phyloP scores from a whole-genome alignment of 2,113 vertebrate genomes.

The Noturus placidus region DNA sequence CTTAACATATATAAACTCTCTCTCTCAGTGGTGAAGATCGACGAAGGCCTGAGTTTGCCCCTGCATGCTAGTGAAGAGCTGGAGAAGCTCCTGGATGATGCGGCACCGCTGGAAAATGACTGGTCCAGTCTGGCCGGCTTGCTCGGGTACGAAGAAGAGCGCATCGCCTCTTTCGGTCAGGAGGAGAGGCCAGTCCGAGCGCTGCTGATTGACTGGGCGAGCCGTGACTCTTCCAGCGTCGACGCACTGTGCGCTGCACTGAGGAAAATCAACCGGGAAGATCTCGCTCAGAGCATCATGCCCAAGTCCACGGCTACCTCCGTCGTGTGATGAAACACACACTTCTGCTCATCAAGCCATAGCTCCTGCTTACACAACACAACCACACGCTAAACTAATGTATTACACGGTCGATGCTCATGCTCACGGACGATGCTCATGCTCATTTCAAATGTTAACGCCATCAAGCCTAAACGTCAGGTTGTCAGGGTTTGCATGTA shows the following conservation, averaged over 20 bases:
- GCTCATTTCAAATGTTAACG: slow-evolving; percentile 4
- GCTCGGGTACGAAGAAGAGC: slow-evolving; percentile 89
- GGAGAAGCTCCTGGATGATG: slow-evolving; percentile 82
- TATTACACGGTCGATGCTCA: slow-evolving; percentile 7
- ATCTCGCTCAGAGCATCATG: slow-evolving; percentile 85
- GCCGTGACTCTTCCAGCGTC: slow-evolving; percentile 86
- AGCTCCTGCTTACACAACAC: slow-evolving; percentile 3
- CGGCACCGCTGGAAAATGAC: slow-evolving; percentile 77
- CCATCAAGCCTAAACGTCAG: background rate
- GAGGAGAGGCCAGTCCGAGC: slow-evolving; percentile 83
- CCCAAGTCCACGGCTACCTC: slow-evolving; percentile 87
- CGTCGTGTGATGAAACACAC: slow-evolving; percentile 75
- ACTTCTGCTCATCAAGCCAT: slow-evolving; percentile 7
- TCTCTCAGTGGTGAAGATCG: slow-evolving; percentile 77
- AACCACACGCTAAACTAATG: background rate
- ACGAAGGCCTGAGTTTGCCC: slow-evolving; percentile 77
- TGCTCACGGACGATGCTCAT: no score
- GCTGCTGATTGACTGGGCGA: slow-evolving; percentile 85
- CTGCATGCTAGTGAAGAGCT: slow-evolving; percentile 86
- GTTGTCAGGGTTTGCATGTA: background rate
- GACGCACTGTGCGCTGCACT: slow-evolving; percentile 84
- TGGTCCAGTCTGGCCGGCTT: slow-evolving; percentile 88
- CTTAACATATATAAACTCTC: background rate
- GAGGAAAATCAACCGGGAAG: slow-evolving; percentile 85
- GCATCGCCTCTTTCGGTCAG: slow-evolving; percentile 83